Evolutionary conservation across 2,113 vertebrate species (phyloP).

Genomic region (Tonatia bakeri): DNA sequence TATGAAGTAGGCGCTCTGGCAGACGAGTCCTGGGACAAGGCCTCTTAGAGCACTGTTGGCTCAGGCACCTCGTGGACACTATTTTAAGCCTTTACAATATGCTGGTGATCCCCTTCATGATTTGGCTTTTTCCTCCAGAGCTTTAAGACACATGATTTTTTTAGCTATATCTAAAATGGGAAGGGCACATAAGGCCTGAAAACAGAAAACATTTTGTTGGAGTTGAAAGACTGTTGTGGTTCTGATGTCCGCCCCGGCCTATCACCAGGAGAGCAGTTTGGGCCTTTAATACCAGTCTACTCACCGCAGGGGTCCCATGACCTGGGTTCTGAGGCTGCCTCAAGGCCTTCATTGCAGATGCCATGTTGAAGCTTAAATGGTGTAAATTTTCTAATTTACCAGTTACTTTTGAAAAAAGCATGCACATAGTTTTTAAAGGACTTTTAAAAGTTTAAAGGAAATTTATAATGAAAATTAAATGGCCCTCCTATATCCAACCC

Average conservation of each 20-base stretch:
- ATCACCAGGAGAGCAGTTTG: background rate
- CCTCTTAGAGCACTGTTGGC: background rate
- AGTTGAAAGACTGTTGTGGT: background rate
- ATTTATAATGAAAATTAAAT: background rate
- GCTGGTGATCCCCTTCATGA: background rate
- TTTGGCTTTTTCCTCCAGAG: background rate
- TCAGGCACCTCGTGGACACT: background rate
- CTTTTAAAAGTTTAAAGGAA: background rate
- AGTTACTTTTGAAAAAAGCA: background rate
- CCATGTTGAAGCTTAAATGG: background rate
- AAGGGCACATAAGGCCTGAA: background rate
- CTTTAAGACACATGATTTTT: background rate
- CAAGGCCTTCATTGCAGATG: background rate
- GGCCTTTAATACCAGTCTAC: background rate
- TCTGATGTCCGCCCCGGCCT: background rate
- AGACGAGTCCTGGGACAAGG: background rate
- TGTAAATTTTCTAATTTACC: background rate
- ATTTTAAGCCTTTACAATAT: background rate
- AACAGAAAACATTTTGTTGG: background rate
- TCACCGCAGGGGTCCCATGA: background rate
- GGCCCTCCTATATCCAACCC: background rate
- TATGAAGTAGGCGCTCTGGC: background rate
- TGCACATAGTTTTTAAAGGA: background rate
- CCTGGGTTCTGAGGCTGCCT: background rate
- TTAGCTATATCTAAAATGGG: background rate